Conservation (phyloP, 1,140 invertebrate species). For the Stratiolaelaps scimitus region DNA sequence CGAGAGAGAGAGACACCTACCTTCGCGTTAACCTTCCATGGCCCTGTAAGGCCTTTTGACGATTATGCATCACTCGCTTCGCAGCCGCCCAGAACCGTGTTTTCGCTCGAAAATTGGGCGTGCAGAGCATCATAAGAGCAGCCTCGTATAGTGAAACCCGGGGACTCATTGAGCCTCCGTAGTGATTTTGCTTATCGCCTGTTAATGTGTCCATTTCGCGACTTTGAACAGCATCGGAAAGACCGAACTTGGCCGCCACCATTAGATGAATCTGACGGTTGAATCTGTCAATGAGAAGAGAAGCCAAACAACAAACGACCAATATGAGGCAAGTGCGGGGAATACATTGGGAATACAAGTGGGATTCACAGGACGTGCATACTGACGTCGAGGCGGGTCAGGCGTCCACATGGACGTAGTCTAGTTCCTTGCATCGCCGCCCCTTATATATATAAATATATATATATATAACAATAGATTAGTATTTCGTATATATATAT, state of each 20-base stretch:
- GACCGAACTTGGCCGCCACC: slow-evolving; percentile 24
- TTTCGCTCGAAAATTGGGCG: slow-evolving; percentile 38
- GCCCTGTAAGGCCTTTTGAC: slow-evolving; percentile 25
- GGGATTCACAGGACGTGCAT: too few relatives aligned
- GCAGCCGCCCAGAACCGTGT: slow-evolving; percentile 40
- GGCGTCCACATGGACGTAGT: too few relatives aligned
- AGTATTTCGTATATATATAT: slow-evolving; percentile 31
- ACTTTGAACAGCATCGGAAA: slow-evolving; percentile 32
- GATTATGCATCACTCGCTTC: slow-evolving; percentile 38
- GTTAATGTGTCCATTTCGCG: slow-evolving; percentile 29
- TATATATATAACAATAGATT: too few relatives aligned
- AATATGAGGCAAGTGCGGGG: too few relatives aligned
- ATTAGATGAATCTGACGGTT: slow-evolving; percentile 6
- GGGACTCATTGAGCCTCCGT: slow-evolving; percentile 25
- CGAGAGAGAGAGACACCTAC: too few relatives aligned
- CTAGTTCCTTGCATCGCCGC: too few relatives aligned
- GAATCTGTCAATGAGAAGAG: neutral
- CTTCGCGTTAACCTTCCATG: too few relatives aligned
- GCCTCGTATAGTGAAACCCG: slow-evolving; percentile 37
- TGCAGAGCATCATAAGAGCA: slow-evolving; percentile 40
- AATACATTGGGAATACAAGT: too few relatives aligned
- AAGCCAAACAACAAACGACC: slow-evolving; percentile 17
- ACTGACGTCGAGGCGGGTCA: too few relatives aligned
- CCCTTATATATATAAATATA: too few relatives aligned
- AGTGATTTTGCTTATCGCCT: slow-evolving; percentile 14